Evolutionary conservation across 1,140 invertebrate genomes (phyloP).

Genomic region (Eupeodes corollae): DNA sequence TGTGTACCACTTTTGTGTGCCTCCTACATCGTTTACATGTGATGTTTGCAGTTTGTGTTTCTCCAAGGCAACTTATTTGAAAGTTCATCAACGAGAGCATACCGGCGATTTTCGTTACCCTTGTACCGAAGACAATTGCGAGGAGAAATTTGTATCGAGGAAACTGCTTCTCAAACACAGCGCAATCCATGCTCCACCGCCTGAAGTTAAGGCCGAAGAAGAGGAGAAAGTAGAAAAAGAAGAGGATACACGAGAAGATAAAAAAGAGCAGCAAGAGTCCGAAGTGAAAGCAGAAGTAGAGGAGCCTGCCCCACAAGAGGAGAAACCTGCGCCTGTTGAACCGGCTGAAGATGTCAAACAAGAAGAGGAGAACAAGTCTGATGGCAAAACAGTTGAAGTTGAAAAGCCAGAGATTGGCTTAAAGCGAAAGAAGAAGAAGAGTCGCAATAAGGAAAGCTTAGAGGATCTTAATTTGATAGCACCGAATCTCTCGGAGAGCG

Average conservation of each 20-base stretch:
- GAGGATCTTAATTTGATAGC: slow-evolving; percentile 55
- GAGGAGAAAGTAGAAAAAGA: slow-evolving; percentile 6
- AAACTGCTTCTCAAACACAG: slow-evolving; percentile 63
- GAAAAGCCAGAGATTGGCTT: slow-evolving; percentile 25
- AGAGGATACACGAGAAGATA: background rate
- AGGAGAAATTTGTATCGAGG: slow-evolving; percentile 67
- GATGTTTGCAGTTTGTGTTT: slow-evolving; percentile 68
- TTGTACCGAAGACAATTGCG: slow-evolving; percentile 55
- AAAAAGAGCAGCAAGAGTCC: too few relatives aligned
- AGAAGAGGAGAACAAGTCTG: slow-evolving; percentile 23
- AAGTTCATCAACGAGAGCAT: slow-evolving; percentile 72
- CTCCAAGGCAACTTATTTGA: slow-evolving; percentile 60
- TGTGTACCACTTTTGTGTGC: slow-evolving; percentile 79
- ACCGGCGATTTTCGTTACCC: slow-evolving; percentile 54
- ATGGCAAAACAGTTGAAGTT: slow-evolving; percentile 8
- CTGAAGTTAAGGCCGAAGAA: slow-evolving; percentile 16
- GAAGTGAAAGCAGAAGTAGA: slow-evolving; percentile 30
- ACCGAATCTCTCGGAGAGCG: slow-evolving; percentile 68
- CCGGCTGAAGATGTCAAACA: slow-evolving; percentile 26
- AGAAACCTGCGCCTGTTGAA: background rate
- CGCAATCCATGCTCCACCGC: slow-evolving; percentile 35
- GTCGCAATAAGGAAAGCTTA: slow-evolving; percentile 49
- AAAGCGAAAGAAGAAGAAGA: slow-evolving; percentile 48
- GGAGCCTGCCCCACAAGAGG: too few relatives aligned
- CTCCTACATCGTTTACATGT: slow-evolving; percentile 61